Evolutionary conservation across 2,113 vertebrate species (phyloP).

Genomic region (Gracilinanus agilis): DNA sequence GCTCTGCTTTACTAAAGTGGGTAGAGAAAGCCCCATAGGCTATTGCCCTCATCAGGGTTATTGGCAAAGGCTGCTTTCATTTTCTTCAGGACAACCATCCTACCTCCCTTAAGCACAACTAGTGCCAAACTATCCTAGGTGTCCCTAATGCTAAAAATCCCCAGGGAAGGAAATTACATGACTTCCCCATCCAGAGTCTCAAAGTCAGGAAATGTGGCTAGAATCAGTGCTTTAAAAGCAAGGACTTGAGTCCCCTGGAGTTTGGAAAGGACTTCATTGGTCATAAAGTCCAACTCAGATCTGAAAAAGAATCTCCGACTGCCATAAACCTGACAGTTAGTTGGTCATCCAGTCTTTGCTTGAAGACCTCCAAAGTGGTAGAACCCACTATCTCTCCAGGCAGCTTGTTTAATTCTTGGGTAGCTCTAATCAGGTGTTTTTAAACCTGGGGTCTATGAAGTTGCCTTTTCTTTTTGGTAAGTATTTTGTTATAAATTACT

Average conservation of each 20-base stretch:
- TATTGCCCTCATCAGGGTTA: not conserved
- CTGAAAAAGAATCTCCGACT: not conserved
- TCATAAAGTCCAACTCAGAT: not conserved
- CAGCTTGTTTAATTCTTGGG: not conserved
- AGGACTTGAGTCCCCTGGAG: not conserved
- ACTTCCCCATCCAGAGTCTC: accelerated
- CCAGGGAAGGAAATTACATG: accelerated
- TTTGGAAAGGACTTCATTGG: not conserved
- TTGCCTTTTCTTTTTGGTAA: not conserved
- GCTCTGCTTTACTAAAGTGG: not conserved
- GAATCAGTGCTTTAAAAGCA: accelerated
- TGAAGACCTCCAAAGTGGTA: not conserved
- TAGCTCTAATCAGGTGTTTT: not conserved
- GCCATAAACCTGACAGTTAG: not conserved
- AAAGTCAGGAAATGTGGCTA: accelerated
- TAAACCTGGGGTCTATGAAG: not conserved
- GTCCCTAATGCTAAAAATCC: not conserved
- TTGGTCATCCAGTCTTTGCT: not conserved
- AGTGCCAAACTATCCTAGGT: not conserved
- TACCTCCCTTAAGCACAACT: not conserved
- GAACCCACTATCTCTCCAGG: not conserved
- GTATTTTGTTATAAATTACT: not conserved
- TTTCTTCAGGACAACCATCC: not conserved
- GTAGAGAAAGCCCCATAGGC: not conserved
- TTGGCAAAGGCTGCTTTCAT: not conserved